Base-by-base conservation (phyloP, 2,888 invertebrate species). In the Drosophila conformis region DNA sequence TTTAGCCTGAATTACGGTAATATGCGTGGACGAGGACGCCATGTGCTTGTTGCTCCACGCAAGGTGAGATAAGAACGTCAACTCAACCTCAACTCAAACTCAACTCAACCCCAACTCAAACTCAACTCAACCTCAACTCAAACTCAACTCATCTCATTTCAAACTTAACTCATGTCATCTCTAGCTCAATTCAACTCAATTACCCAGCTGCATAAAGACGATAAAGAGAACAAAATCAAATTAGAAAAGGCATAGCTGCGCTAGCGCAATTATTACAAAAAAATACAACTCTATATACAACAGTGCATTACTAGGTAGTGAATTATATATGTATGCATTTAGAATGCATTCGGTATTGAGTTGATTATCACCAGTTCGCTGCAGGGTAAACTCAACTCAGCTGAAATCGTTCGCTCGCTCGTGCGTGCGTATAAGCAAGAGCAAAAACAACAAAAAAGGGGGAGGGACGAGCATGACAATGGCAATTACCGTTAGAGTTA, bases 61-160 rank as follows among this genome's bases (percentile, higher is more conserved):
- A 35, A 63, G 27, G 33, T 40, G 42, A 48, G 77, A 78, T 78
- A 80, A 78, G 63, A 63, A 49, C 63, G 36, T 36, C 36, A 59
- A n/a, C 35, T 59, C 54, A 36, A 46, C 31, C 27, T 27, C 27
- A 27, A 27, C 3, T 3, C 27, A 27, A 40, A 25, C 40, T 42
- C 46, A 27, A 27, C 3, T 27, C 27, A 27, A 40, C 21, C 21
- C 21, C 21, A 21, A 21, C 21, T 21, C 21, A 21, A 21, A 21
- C 21, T 21, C 21, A 21, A 21, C 21, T 25, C 25, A 25, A 25
- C 2, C 25, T 25, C 25, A 27, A 27, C 3, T 27, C 27, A 27
- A 40, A n/a, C 40, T 42, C 46, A 29, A n/a, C 29, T 21, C n/a
- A 66, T 56, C 58, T 71, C 60, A 35, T 13, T 13, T 35, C 7